These are phyloP conservation scores for Sussaba pulchella DNA, from an alignment of 2,888 invertebrate genomes.

Conservation along the genomic window DNA sequence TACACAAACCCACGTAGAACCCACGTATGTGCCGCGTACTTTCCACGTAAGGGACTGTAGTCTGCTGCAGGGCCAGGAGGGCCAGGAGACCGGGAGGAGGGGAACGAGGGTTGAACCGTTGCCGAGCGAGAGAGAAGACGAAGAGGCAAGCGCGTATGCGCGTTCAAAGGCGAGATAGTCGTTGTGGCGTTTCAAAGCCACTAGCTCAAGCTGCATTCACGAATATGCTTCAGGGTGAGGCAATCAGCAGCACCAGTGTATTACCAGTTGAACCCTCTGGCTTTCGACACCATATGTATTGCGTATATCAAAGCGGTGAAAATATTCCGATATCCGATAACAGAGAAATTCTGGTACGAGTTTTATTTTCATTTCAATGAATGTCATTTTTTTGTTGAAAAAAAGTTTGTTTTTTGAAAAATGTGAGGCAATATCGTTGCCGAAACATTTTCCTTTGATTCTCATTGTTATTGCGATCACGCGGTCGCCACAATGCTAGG, in stretches of 20 bases:
- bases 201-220: slow-evolving; percentile 15
- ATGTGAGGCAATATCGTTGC: no score
- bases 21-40: slow-evolving; percentile 32
- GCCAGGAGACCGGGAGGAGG: not conserved
- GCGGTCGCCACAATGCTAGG: no score
- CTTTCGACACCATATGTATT: not conserved
- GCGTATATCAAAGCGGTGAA: not conserved
- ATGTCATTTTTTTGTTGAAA: no score
- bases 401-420: no score
- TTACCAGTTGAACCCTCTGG: not conserved
- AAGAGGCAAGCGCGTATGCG: slow-evolving; percentile 10
- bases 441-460: no score
- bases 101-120: slow-evolving; percentile 21
- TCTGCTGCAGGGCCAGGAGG: not conserved
- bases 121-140: not conserved
- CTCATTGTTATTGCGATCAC: no score
- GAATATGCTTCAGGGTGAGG: slow-evolving; percentile 10
- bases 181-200: slow-evolving; percentile 16
- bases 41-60: slow-evolving; percentile 29
- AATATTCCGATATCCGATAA: not conserved
- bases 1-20: slow-evolving; percentile 29
- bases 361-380: no score
- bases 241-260: not conserved
- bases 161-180: slow-evolving; percentile 10
- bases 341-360: no score